Base-by-base conservation (phyloP, 2,888 invertebrate species). In the Leucania comma region DNA sequence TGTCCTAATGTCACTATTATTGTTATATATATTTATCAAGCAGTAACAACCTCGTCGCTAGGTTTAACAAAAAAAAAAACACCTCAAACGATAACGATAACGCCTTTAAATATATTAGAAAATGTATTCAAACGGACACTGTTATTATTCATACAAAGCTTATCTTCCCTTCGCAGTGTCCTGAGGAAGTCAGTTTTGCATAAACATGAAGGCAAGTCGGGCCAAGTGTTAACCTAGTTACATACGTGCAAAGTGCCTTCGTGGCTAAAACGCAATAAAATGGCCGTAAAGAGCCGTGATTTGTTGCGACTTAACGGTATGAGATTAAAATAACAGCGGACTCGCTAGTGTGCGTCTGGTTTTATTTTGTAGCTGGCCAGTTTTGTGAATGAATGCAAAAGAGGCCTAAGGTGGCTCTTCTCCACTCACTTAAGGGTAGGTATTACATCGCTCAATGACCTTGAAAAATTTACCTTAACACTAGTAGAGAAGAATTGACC, bases 111-210 rank as follows among this genome's bases (percentile, higher is more conserved):
- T 68, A 66, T 71, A 76, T 80, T 75, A 81, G 70, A 82, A 82
- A 84, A 82, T 78, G 59, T 80, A 82, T 82, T 74, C 70, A 82
- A 73, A 80, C 75, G 70, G 78, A 72, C 80, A 78, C 51, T n/a
- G 81, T 84, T 83, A 82, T 84, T 84, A 84, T 84, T 84, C 84
- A 84, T 84, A 81, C 68, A 63, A 66, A 64, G 85, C 84, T 84
- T 84, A 84, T 84, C 84, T 79, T 50, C 65, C 68, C 58, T 64
- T 72, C 66, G 46, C 84, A 84, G 85, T 82, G 76, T 79, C 73
- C 85, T 80, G 66, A 80, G 81, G 83, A 83, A 84, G 74, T 74
- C 20, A 69, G 77, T 84, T 84, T 84, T 84, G 77, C 84, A 84
- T 84, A 84, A 71, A 84, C 84, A 80, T 84, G 69, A 77, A 81